phyloP scores from a whole-genome alignment of 2,797 vertebrate species.

The Microcaecilia unicolor region DNA sequence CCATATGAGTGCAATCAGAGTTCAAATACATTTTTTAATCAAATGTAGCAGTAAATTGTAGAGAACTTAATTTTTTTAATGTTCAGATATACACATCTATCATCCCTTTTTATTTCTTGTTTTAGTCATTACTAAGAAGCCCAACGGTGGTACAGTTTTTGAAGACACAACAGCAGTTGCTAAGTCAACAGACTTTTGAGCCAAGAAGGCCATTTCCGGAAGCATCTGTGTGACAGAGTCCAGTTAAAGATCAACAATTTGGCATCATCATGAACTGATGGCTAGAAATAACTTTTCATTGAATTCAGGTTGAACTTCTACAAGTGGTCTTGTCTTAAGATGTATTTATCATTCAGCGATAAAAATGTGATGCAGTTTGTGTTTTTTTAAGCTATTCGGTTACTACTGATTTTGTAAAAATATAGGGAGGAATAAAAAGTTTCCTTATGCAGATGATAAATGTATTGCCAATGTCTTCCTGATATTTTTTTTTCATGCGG shows the following conservation, averaged over 20 bases:
- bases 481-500: too few species aligned
- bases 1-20: too few species aligned
- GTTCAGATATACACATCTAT: too few species aligned
- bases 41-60: too few species aligned
- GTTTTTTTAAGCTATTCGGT: constrained; percentile 15
- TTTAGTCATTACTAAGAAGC: constrained; percentile 86
- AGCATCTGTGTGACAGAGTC: constrained; percentile 32
- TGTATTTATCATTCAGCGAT: constrained; percentile 9
- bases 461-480: too few species aligned
- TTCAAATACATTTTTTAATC: fast-evolving
- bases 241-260: background rate
- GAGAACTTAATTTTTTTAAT: background rate
- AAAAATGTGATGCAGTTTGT: constrained; percentile 23
- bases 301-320: too few species aligned
- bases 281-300: background rate
- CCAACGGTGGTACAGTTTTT: constrained; percentile 92
- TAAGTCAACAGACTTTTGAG: constrained; percentile 75
- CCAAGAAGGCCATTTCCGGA: constrained; percentile 79
- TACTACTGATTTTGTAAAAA: constrained; percentile 9
- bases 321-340: background rate
- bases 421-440: constrained; percentile 14
- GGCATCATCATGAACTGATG: constrained; percentile 5
- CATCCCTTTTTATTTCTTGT: constrained; percentile 13
- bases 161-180: constrained; percentile 85
- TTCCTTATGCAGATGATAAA: too few species aligned